phyloP scores from a whole-genome alignment of 2,113 vertebrate genomes.

The Tachuris rubrigastra region DNA sequence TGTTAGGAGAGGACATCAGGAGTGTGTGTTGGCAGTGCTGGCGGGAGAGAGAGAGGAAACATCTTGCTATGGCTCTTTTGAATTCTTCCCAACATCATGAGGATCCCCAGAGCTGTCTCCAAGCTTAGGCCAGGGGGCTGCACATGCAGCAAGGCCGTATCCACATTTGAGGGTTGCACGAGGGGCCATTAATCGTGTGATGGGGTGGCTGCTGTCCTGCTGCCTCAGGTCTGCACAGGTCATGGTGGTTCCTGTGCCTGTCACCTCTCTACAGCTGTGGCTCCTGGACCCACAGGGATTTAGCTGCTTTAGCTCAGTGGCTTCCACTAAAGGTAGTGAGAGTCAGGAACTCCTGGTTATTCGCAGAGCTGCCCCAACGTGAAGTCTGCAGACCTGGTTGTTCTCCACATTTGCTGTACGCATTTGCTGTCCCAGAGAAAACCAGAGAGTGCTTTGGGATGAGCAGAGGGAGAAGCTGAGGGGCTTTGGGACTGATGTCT shows the following conservation, averaged over 20 bases:
- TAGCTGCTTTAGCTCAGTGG: not conserved
- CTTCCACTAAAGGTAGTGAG: not conserved
- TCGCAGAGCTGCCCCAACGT: not conserved
- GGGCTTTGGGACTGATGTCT: not conserved
- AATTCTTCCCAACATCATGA: not conserved
- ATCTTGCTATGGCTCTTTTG: not conserved
- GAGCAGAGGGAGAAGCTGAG: not conserved
- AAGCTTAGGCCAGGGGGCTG: not conserved
- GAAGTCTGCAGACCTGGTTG: not conserved
- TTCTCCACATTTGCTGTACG: not conserved
- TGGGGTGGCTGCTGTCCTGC: not conserved
- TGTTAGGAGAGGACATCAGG: not conserved
- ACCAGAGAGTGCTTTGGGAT: not conserved
- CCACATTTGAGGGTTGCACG: rapidly evolving
- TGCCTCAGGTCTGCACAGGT: not conserved
- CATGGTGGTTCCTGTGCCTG: not conserved
- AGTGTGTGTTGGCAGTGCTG: not conserved
- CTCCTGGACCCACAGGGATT: not conserved
- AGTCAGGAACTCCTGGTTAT: not conserved
- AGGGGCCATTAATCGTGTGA: not conserved
- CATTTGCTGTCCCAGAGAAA: not conserved
- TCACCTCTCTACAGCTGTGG: rapidly evolving
- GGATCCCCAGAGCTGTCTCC: not conserved
- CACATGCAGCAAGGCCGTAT: rapidly evolving
- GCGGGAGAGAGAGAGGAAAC: not conserved